phyloP scores from a whole-genome alignment of 2,888 invertebrate genomes.

The Calameuta filiformis region DNA sequence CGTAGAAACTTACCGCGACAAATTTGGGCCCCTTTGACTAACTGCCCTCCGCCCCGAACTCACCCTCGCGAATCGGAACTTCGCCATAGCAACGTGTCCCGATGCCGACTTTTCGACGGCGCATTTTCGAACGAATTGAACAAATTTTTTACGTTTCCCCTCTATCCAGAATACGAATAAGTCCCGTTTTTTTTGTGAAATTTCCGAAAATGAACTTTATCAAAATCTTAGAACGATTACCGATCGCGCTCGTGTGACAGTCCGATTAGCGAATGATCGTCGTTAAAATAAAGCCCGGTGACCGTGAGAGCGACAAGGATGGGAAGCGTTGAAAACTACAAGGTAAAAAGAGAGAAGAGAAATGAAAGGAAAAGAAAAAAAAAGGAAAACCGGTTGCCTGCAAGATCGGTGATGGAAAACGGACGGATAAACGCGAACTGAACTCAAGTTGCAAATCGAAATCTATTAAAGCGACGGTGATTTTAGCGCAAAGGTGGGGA shows the following conservation, averaged over 20 bases:
- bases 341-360: background rate
- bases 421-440: background rate
- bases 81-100: slow-evolving; percentile 32
- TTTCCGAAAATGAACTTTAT: background rate
- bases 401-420: background rate
- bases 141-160: slow-evolving; percentile 7
- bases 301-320: background rate
- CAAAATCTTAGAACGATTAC: background rate
- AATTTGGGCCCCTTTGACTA: background rate
- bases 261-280: background rate
- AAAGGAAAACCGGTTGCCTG: background rate
- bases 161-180: background rate
- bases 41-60: slow-evolving; percentile 20
- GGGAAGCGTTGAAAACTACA: background rate
- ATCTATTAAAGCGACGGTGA: background rate
- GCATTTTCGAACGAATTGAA: slow-evolving; percentile 43
- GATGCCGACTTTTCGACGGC: slow-evolving; percentile 53
- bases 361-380: background rate
- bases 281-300: background rate
- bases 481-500: background rate
- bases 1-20: background rate
- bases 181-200: background rate
- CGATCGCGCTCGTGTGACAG: background rate
- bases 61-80: background rate
- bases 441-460: background rate